Base-by-base conservation (phyloP, 2,797 vertebrate species). In the Tachyglossus aculeatus region DNA sequence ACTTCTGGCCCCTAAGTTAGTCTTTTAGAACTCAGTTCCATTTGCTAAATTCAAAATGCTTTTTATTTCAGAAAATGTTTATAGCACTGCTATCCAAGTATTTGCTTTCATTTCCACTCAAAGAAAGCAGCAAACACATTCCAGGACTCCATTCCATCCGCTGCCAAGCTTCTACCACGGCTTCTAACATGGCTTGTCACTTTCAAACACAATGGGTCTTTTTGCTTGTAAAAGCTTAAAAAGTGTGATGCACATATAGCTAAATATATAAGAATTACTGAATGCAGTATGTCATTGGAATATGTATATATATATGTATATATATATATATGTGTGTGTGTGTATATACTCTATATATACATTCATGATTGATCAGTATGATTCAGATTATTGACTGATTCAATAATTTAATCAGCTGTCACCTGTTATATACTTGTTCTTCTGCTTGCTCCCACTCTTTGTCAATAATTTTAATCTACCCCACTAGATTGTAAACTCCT, bases 181-280 rank as follows among this genome's bases (percentile, higher is more conserved):
- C 51, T 72, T 33, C 38, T 22, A 44, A 53, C 65, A 59, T 67
- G 24, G n/a, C 14, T 14, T 41, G 6, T 54, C n/a, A 57, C n/a
- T 44, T 45, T 67, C 40, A 67, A 58, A 63, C 53, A 36, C 56
- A 53, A 52, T 57, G 38, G n/a, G n/a, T n/a, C n/a, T n/a, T n/a
- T n/a, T n/a, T n/a, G n/a, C n/a, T n/a, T n/a, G n/a, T n/a, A n/a
- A n/a, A n/a, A n/a, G n/a, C n/a, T n/a, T 48, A 53, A 70, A 39
- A 61, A 45, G n/a, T n/a, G 19, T 60, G 45, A 14, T 52, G 63
- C 22, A 40, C 55, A 60, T 64, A 61, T 27, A 34, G 18, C 22
- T 45, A 55, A 39, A 37, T 67, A 54, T 66, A 18, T 8, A 54
- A 4, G 33, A n/a, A 40, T 34, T 68, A 24, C 48, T 48, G 56